phyloP scores from a whole-genome alignment of 2,888 invertebrate species.

The Saturnia pavonia region DNA sequence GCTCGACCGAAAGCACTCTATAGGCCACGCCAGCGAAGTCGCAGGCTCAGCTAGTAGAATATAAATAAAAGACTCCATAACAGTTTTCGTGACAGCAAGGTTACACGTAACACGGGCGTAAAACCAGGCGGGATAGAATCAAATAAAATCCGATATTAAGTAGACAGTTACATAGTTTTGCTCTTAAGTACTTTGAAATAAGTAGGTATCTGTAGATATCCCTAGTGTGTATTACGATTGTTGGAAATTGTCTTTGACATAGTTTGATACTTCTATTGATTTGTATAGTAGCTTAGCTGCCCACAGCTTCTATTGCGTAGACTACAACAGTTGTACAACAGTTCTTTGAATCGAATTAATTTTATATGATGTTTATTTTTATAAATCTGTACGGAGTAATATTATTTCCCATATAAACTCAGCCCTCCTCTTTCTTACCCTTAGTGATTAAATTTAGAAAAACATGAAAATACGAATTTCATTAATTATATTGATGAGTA shows the following conservation, averaged over 20 bases:
- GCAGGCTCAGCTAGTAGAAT: no score
- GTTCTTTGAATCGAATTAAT: no score
- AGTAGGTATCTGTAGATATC: neutral
- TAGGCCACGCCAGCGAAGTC: no score
- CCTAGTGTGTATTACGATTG: neutral
- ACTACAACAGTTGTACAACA: no score
- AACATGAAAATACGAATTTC: no score
- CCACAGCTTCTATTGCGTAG: neutral
- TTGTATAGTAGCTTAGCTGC: neutral
- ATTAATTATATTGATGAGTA: no score
- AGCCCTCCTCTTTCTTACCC: no score
- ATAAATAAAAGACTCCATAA: neutral
- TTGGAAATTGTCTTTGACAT: neutral
- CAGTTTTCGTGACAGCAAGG: neutral
- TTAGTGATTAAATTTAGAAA: no score
- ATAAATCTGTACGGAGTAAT: no score
- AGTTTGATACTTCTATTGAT: neutral
- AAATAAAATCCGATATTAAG: constrained; percentile 5
- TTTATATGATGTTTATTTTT: no score
- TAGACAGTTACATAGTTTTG: constrained; percentile 8
- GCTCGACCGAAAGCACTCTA: no score
- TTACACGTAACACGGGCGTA: constrained; percentile 10
- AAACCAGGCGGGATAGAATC: neutral
- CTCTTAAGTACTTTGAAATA: constrained; percentile 1
- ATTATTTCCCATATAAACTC: no score